Conservation (phyloP, 2,113 vertebrate genomes). For the Dipodomys stephensi region DNA sequence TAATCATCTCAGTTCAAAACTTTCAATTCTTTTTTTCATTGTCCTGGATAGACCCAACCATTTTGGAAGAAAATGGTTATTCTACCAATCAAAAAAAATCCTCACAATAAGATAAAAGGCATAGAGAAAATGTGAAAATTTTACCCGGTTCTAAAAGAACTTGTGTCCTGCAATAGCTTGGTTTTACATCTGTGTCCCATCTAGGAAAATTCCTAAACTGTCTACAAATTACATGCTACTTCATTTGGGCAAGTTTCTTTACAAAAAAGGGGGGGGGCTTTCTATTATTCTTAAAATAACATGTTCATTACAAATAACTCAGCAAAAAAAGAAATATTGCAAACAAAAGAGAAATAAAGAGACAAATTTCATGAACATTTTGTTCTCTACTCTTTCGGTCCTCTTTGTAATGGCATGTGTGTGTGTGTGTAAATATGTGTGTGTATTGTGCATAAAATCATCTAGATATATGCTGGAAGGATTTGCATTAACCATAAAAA, state of each 20-base stretch:
- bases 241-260: neutral
- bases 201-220: conserved; percentile 45
- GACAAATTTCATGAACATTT: conserved; percentile 1
- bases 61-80: conserved; percentile 59
- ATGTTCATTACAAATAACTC: conserved; percentile 4
- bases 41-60: conserved; percentile 41
- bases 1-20: conserved; percentile 63
- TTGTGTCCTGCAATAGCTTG: conserved; percentile 24
- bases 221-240: neutral
- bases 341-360: conserved; percentile 54
- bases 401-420: neutral
- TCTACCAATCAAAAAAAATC: conserved; percentile 53
- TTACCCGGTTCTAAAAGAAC: conserved; percentile 46
- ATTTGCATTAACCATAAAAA: neutral
- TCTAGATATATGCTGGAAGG: no score
- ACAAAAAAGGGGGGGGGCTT: neutral
- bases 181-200: conserved; percentile 55
- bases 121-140: conserved; percentile 19
- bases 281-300: conserved; percentile 33
- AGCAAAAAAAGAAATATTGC: neutral
- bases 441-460: neutral
- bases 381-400: neutral
- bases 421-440: neutral
- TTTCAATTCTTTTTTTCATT: conserved; percentile 69
- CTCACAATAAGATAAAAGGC: conserved; percentile 59